Conservation (phyloP, 2,888 invertebrate genomes). For the Branchellion lobata region DNA sequence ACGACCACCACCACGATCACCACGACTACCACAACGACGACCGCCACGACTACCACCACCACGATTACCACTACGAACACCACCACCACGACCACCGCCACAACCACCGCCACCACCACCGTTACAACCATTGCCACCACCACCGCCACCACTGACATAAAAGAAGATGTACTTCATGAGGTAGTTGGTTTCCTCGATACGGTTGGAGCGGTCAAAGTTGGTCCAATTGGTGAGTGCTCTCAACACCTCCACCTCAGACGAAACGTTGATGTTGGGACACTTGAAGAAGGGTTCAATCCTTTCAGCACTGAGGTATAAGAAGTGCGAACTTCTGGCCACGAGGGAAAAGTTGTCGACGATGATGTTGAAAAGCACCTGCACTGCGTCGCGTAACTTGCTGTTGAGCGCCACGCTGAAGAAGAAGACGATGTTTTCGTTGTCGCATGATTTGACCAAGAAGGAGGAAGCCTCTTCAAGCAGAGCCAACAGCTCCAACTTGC, state of each 20-base stretch:
- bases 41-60: too few species aligned
- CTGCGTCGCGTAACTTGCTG: conserved; percentile 13
- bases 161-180: conserved; percentile 26
- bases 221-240: conserved; percentile 20
- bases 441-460: neutral
- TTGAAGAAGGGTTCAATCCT: conserved; percentile 28
- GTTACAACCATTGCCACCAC: too few species aligned
- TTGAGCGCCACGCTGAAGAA: conserved; percentile 25
- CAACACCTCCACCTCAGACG: conserved; percentile 23
- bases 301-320: conserved; percentile 27
- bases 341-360: conserved; percentile 24
- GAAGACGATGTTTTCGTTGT: conserved; percentile 32
- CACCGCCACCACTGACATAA: conserved; percentile 1
- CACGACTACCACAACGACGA: too few species aligned
- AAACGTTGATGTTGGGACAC: conserved; percentile 25
- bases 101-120: too few species aligned
- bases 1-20: too few species aligned
- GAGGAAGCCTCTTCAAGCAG: neutral
- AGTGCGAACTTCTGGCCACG: conserved; percentile 24
- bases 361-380: conserved; percentile 29
- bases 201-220: conserved; percentile 20
- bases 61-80: too few species aligned
- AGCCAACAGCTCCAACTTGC: conserved; percentile 11
- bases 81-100: too few species aligned
- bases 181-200: conserved; percentile 8